Conservation (phyloP, 1,140 invertebrate species). For the Ladona fulva region DNA sequence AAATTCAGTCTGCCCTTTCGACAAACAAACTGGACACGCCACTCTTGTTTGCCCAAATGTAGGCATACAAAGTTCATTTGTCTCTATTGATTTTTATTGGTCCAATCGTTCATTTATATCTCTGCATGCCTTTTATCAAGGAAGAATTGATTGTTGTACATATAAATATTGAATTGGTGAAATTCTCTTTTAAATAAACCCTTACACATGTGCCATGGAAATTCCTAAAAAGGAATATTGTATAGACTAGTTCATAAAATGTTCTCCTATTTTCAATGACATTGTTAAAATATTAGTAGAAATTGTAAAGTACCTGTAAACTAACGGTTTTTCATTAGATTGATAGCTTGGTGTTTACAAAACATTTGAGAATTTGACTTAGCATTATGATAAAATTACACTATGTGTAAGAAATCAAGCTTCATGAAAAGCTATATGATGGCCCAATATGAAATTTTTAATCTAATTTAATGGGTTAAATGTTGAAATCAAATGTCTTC, state of each 20-base stretch:
- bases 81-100: background rate
- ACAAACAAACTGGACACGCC: too few relatives aligned
- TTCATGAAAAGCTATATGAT: background rate
- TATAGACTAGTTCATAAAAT: background rate
- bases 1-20: too few relatives aligned
- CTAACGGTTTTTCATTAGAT: background rate
- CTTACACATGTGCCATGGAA: conserved; percentile 4
- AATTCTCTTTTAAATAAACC: background rate
- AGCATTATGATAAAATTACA: background rate
- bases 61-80: too few relatives aligned
- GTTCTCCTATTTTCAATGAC: background rate
- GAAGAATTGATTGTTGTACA: too few relatives aligned
- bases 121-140: too few relatives aligned
- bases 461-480: background rate
- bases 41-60: too few relatives aligned
- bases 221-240: background rate
- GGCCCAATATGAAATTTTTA: conserved; percentile 2
- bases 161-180: background rate
- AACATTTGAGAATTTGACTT: background rate
- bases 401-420: background rate
- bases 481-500: conserved; percentile 10
- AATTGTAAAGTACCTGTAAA: conserved; percentile 7
- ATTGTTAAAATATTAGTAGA: conserved; percentile 2
- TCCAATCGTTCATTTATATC: background rate
- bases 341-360: conserved; percentile 1